Evolutionary conservation across 2,888 invertebrate genomes (phyloP).

Genomic region (Agrochola lota): DNA sequence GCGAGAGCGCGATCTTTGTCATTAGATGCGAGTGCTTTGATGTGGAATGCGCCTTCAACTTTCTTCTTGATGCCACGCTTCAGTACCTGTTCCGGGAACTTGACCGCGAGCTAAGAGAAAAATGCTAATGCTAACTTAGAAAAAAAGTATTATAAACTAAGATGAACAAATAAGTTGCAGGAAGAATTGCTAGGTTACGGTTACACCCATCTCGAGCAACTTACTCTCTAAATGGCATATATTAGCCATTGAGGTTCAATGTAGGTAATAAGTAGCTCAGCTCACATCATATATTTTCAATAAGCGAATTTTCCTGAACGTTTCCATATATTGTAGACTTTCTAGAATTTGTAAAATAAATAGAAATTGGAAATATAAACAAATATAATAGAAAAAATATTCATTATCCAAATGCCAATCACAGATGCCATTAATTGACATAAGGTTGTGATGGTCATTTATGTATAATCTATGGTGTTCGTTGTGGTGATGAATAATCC

Average conservation of each 20-base stretch:
- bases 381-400: not conserved
- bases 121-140: not conserved
- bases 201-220: not conserved
- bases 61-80: not conserved
- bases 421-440: not conserved
- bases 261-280: not conserved
- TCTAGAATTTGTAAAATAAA: not conserved
- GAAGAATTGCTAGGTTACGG: not conserved
- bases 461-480: not conserved
- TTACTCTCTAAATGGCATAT: not conserved
- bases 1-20: not conserved
- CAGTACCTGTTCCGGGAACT: not conserved
- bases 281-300: not conserved
- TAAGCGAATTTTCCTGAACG: not conserved
- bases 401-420: not conserved
- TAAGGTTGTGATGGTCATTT: not conserved
- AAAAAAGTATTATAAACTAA: not conserved
- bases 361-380: not conserved
- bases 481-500: not conserved
- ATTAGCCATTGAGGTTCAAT: no score
- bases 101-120: not conserved
- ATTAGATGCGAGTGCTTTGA: not conserved
- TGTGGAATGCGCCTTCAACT: not conserved
- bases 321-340: no score
- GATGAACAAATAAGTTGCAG: not conserved